Base-by-base conservation (phyloP, 1,140 invertebrate species). In the Sinella curviseta region DNA sequence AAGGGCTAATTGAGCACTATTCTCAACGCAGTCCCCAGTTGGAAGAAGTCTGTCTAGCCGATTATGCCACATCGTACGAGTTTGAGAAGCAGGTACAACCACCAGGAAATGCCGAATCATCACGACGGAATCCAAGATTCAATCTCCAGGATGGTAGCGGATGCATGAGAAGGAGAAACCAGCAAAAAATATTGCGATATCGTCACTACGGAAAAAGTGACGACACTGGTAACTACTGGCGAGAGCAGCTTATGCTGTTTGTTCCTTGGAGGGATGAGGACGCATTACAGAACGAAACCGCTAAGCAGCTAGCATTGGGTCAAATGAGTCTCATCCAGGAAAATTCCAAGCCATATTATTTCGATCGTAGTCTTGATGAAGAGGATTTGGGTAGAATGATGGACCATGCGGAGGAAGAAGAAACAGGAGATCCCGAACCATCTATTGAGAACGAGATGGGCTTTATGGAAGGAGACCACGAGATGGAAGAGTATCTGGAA, bases 351-450 rank as follows among this genome's bases (percentile, higher is more conserved):
- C 4, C 4, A 14, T 74, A 34, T 30, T 74, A 74, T 31, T 74
- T 28, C 24, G 26, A 74, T 36, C 70, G 26, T 8, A 24, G 3
- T 67, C 4, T 67, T n/a, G 60, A 67, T 26, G 60, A 67, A 16
- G 70, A 74, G n/a, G n/a, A 34, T 12, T 30, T 8, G 20, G 8
- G 3, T 8, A 60, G 24, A n/a, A 60, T 16, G 24, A 74, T 31
- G 39, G 48, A 55, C 17, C 33, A 35, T 0, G 78, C 75, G n/a
- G 77, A 73, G 55, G 65, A 54, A 48, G 74, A 24, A 74, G 26
- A n/a, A 74, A 36, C 28, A 28, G 3, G 16, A 57, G 26, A 16
- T 57, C 17, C 0, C 17, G 78, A 74, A 8, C 34, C 14, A 12
- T n/a, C n/a, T n/a, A n/a, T n/a, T n/a, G n/a, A n/a, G n/a, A n/a